phyloP scores from a whole-genome alignment of 64 coral and sea anemone genomes.

The Dendrophyllia cribrosa region DNA sequence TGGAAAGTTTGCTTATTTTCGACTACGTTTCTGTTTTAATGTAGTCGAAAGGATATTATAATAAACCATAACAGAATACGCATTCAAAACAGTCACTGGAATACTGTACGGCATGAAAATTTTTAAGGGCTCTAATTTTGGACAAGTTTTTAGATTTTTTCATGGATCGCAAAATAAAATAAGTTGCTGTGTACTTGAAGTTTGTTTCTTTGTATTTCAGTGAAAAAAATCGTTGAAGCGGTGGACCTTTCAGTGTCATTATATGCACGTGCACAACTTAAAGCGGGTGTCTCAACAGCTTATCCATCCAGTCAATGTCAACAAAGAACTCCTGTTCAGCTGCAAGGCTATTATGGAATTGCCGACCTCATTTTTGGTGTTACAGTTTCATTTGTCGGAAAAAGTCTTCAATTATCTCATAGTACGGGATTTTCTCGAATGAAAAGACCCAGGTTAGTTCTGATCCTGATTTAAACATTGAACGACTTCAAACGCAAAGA shows the following conservation, averaged over 20 bases:
- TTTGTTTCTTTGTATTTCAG: neutral
- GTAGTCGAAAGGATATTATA: too few relatives aligned
- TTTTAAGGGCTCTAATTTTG: too few relatives aligned
- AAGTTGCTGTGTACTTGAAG: too few relatives aligned
- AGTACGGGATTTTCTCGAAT: neutral
- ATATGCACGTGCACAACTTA: conserved; percentile 5
- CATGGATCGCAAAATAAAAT: too few relatives aligned
- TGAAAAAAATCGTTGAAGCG: neutral
- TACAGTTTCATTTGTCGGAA: neutral
- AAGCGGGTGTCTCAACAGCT: neutral
- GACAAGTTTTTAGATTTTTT: too few relatives aligned
- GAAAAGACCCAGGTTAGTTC: neutral
- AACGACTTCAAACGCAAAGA: too few relatives aligned
- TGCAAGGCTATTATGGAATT: conserved; percentile 5
- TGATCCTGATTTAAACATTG: neutral
- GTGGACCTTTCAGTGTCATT: neutral
- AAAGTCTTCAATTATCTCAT: neutral
- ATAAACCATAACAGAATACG: too few relatives aligned
- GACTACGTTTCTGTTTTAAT: too few relatives aligned
- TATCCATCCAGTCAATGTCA: neutral
- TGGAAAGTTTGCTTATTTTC: too few relatives aligned
- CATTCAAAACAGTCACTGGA: too few relatives aligned
- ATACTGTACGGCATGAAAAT: too few relatives aligned
- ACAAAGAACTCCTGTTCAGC: neutral
- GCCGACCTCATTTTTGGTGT: conserved; percentile 9